These are phyloP conservation scores for Halesus radiatus DNA, from an alignment of 1,140 invertebrate genomes.

Conservation along the genomic window DNA sequence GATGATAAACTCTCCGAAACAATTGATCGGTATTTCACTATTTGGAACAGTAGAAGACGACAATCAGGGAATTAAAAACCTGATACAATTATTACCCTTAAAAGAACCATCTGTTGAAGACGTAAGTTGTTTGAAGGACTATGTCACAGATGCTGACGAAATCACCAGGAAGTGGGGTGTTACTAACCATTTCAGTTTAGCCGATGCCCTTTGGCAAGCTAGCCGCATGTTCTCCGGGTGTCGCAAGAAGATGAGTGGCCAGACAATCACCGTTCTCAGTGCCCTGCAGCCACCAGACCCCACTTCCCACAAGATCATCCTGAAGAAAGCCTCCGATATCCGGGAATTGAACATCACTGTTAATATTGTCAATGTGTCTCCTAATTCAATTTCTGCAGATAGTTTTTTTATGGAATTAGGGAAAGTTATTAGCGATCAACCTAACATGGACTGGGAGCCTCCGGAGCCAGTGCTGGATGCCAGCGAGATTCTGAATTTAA, in stretches of 20 bases:
- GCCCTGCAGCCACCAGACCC: slow-evolving; percentile 40
- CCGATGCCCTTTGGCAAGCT: slow-evolving; percentile 48
- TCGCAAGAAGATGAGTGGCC: slow-evolving; percentile 39
- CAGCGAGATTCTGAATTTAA: slow-evolving; percentile 46
- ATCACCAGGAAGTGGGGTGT: slow-evolving; percentile 37
- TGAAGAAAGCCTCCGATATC: slow-evolving; percentile 50
- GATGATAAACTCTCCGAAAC: slow-evolving; percentile 42
- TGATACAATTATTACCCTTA: slow-evolving; percentile 44
- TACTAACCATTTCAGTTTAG: slow-evolving; percentile 31
- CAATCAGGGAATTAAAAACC: slow-evolving; percentile 49
- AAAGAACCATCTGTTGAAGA: slow-evolving; percentile 44
- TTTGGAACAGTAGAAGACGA: slow-evolving; percentile 44
- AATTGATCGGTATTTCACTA: slow-evolving; percentile 48
- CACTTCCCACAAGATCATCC: slow-evolving; percentile 27
- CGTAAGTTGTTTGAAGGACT: slow-evolving; percentile 20
- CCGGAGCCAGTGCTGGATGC: slow-evolving; percentile 27
- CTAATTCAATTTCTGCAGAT: slow-evolving; percentile 17
- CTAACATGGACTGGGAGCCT: slow-evolving; percentile 36
- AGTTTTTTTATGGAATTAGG: slow-evolving; percentile 50
- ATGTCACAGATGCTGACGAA: neutral
- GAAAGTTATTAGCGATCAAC: slow-evolving; percentile 31
- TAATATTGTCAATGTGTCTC: slow-evolving; percentile 46
- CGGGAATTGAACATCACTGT: slow-evolving; percentile 34
- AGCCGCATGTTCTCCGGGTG: slow-evolving; percentile 46
- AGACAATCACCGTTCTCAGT: slow-evolving; percentile 45